Base-by-base conservation (phyloP, 1,140 invertebrate genomes). In the Homarus americanus region DNA sequence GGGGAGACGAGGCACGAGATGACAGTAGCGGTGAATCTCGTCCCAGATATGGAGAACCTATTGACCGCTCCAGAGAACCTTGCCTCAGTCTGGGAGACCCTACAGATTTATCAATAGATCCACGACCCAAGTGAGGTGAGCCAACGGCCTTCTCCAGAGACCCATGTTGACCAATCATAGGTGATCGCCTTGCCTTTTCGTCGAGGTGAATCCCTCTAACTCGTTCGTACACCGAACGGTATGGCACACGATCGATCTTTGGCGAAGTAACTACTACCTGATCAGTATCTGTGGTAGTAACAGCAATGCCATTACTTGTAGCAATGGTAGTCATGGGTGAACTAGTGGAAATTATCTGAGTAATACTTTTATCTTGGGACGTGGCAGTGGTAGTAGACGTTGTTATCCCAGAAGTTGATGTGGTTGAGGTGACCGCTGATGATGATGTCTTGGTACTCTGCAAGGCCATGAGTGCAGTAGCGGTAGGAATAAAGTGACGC, bases 401-500 rank as follows among this genome's bases (percentile, higher is more conserved):
- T 75, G 53, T 76, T 73, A 72, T 69, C 32, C 63, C 49, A 36
- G 34, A 53, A 34, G 34, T 5, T 44, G 69, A 63, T 40, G 41
- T 40, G 49, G 79, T 20, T 73, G 63, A 44, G 28, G 38, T 72
- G 24, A 69, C n/a, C n/a, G 78, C 34, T 17, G 69, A 9, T 53
- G 38, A 63, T 44, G 82, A 87, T 41, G 82, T 24, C 38, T 82
- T 87, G n/a, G 75, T 80, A 73, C 89, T 82, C 9, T 91, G 83
- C 36, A 91, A 66, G 40, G 88, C 93, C 94, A 93, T 94, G 87
- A 93, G 93, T 20, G 92, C 91, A 79, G 92, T 90, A 88, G 93
- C 93, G 89, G 93, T 88, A 32, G 92, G 82, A 79, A 94, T 95
- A 87, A 95, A 94, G 75, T 95, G 95, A 86, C 95, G 94, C 63